These are phyloP conservation scores for Linurgus olivaceus DNA, from an alignment of 2,797 vertebrate genomes.

Conservation along the genomic window DNA sequence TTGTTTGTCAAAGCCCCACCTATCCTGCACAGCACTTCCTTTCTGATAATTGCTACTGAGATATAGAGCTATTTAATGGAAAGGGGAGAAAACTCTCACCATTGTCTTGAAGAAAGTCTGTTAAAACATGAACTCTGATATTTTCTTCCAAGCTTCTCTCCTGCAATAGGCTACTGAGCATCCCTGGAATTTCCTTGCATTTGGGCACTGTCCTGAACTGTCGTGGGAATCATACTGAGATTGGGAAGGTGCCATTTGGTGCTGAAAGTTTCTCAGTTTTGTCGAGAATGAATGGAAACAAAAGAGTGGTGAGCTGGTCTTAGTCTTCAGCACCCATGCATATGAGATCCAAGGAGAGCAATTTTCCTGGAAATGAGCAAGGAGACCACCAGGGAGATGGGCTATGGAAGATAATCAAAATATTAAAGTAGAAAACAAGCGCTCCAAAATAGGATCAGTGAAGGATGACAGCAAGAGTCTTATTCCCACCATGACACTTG, in stretches of 20 bases:
- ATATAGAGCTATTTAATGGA: background rate
- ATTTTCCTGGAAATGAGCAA: background rate
- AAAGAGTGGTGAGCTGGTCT: background rate
- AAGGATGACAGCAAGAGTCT: background rate
- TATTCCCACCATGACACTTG: background rate
- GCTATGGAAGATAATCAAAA: background rate
- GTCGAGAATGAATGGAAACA: background rate
- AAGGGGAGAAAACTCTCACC: background rate
- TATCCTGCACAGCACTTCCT: constrained; percentile 39
- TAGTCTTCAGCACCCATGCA: background rate
- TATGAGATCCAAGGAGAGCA: background rate
- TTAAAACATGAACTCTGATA: constrained; percentile 46
- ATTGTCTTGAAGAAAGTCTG: constrained; percentile 31
- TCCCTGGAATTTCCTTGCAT: constrained; percentile 35
- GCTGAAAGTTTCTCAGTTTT: background rate
- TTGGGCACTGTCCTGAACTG: background rate
- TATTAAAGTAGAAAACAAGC: background rate
- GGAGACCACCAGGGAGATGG: background rate
- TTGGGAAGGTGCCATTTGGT: background rate
- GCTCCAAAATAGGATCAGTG: background rate
- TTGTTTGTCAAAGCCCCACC: constrained; percentile 40
- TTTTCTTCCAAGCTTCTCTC: background rate
- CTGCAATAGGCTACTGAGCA: background rate
- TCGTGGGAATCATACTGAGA: background rate
- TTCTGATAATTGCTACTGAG: constrained; percentile 13